Evolutionary conservation across 2,113 vertebrate genomes (phyloP).

Genomic region (Sus scrofa): T2T-Sscrofa CM000818.6:63365501-63366000

Average conservation of each 20-base stretch:
- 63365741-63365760: neutral
- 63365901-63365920: neutral
- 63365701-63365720: neutral
- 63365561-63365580: neutral
- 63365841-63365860: neutral
- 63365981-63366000: neutral
- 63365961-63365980: neutral
- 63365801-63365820: neutral
- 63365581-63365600: neutral
- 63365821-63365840: neutral
- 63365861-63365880: neutral
- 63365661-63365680: neutral
- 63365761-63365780: neutral
- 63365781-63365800: too few species aligned
- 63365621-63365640: neutral
- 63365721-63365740: neutral
- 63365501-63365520: neutral
- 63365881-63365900: neutral
- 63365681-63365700: neutral
- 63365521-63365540: neutral
- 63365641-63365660: neutral
- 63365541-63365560: neutral
- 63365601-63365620: neutral
- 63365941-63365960: neutral
- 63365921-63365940: neutral